Conservation (phyloP, 2,113 vertebrate genomes). For the Melanerpes formicivorus region DNA sequence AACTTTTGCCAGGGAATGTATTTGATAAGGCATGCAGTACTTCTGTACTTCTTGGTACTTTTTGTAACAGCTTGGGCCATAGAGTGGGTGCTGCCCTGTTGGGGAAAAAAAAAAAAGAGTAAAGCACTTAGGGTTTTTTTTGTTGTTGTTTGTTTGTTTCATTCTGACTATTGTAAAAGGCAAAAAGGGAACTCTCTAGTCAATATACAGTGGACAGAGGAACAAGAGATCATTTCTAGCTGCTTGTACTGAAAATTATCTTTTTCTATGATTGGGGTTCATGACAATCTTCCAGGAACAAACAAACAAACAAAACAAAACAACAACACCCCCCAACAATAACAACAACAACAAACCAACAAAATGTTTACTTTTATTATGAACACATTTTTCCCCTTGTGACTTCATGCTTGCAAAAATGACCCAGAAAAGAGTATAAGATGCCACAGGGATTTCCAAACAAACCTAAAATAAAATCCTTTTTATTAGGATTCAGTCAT, state of each 20-base stretch:
- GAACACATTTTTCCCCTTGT: neutral
- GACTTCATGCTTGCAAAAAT: neutral
- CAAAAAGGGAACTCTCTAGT: neutral
- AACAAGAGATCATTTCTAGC: neutral
- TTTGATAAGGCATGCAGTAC: neutral
- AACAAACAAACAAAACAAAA: neutral
- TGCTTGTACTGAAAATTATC: neutral
- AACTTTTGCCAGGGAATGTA: neutral
- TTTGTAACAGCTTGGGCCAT: neutral
- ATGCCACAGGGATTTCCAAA: neutral
- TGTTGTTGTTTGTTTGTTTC: neutral
- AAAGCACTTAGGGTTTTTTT: neutral
- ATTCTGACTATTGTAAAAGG: neutral
- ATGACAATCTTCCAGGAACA: neutral
- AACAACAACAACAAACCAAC: no score
- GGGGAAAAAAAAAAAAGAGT: neutral
- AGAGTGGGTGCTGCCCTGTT: neutral
- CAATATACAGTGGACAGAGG: neutral
- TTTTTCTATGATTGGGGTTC: neutral
- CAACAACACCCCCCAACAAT: no score
- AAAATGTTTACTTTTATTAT: neutral
- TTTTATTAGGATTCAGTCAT: neutral
- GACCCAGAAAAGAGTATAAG: neutral
- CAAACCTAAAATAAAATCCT: neutral
- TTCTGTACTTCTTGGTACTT: neutral